Base-by-base conservation (phyloP, 2,113 vertebrate genomes). In the Proterorhinus semilunaris region DNA sequence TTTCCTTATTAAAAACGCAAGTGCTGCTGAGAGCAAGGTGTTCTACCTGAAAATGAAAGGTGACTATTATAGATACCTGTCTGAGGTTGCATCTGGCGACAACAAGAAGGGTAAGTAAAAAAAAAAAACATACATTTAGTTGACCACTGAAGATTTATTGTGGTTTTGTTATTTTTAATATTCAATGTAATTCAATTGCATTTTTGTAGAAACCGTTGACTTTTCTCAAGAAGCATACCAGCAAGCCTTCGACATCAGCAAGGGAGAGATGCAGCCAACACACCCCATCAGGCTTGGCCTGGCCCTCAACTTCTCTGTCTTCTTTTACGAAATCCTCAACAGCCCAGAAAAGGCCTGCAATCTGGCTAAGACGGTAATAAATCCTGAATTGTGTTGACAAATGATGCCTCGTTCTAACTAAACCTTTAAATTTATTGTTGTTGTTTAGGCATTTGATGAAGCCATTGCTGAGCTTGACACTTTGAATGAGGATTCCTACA, bases 41-140 rank as follows among this genome's bases (percentile, higher is more conserved):
- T 99, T 99, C 91, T 99, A 99, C 90, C 93, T 99, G 95, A 99
- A 99, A 93, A 99, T 99, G 98, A 99, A 99, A 92, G 98, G 98
- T 11, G 98, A 99, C 91, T 99, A 99, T 90, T 99, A 95, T 92
- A 97, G 97, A 95, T 99, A 99, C 89, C 95, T 99, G 73, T 98
- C 98, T 75, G 98, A 99, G 91, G 98, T 99, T 90, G 98, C 98
- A 46, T 94, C 94, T 90, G 98, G 95, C 43, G 96, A 98, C 50
- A 86, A 82, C 50, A 99, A 99, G 88, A 95, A 94, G 93, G 90
- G 98, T 98, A 92, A 94, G 95, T 93, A 4, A 6, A 46, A 10
- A 59, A n/a, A 10, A 0, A 36, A 36, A 36, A 36, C 27, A 3
- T 36, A 36, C 27, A 62, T 57, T 62, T 13, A 44, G n/a, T 47